Evolutionary conservation across 2,888 invertebrate genomes (phyloP).

Genomic region (Sarcophaga rosellei): DNA sequence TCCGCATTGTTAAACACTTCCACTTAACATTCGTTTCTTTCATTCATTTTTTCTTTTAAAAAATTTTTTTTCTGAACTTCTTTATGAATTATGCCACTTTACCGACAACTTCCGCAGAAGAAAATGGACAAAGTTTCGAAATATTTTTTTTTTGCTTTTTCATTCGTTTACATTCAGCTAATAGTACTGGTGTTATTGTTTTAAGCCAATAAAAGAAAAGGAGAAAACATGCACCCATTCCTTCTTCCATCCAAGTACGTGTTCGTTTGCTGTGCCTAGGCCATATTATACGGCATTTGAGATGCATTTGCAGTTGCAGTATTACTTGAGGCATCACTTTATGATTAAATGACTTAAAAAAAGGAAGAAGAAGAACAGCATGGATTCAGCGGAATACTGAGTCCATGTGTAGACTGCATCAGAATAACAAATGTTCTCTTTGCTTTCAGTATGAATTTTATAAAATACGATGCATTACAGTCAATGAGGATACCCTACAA

Average conservation of each 20-base stretch:
- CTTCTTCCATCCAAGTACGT: neutral
- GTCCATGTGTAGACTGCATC: no score
- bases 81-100: constrained; percentile 66
- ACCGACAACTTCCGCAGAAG: constrained; percentile 56
- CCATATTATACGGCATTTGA: constrained; percentile 5
- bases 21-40: constrained; percentile 37
- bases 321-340: constrained; percentile 47
- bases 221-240: neutral
- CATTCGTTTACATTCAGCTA: constrained; percentile 26
- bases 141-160: constrained; percentile 13
- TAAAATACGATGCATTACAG: no score
- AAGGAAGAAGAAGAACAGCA: neutral
- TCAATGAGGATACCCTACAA: no score
- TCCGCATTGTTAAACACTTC: constrained; percentile 55
- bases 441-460: no score
- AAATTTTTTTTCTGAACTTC: constrained; percentile 37
- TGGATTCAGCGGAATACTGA: no score
- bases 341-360: constrained; percentile 55
- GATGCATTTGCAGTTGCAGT: constrained; percentile 8
- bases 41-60: neutral
- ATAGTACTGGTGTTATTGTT: constrained; percentile 54
- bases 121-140: constrained; percentile 13
- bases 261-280: neutral
- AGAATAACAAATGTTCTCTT: no score
- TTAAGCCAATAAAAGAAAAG: constrained; percentile 52